Conservation (phyloP, 2,797 vertebrate genomes). For the Enteromius viviparus region DNA sequence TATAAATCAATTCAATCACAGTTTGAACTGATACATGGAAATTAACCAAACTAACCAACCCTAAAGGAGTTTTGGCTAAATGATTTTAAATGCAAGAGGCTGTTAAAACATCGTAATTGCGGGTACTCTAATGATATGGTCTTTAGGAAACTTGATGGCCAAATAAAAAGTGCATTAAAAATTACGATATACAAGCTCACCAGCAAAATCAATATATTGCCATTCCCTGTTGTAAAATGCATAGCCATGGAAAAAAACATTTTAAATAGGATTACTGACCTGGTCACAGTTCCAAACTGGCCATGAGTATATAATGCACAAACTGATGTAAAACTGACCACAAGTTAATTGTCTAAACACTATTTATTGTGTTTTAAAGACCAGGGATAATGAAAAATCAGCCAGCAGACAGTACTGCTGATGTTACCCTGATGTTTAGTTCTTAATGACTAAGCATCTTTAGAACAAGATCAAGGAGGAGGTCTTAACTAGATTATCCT, state of each 20-base stretch:
- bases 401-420: conserved; percentile 11
- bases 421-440: conserved; percentile 15
- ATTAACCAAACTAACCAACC: background rate
- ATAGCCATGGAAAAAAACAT: background rate
- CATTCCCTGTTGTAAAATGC: background rate
- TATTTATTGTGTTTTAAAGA: background rate
- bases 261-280: background rate
- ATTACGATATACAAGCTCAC: background rate
- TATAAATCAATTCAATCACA: background rate
- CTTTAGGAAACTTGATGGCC: conserved; percentile 5
- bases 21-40: background rate
- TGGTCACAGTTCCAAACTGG: background rate
- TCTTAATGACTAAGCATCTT: conserved; percentile 44
- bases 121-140: background rate
- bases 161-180: conserved; percentile 9
- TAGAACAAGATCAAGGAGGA: conserved; percentile 46
- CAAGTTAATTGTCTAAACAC: background rate
- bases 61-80: background rate
- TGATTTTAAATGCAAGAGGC: background rate
- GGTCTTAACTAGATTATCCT: conserved; percentile 45
- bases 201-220: background rate
- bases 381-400: background rate
- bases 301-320: background rate
- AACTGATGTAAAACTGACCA: background rate
- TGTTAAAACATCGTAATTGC: conserved; percentile 18